These are phyloP conservation scores for Misgurnus mizolepis DNA, from an alignment of 2,113 vertebrate genomes.

Conservation along the genomic window DNA sequence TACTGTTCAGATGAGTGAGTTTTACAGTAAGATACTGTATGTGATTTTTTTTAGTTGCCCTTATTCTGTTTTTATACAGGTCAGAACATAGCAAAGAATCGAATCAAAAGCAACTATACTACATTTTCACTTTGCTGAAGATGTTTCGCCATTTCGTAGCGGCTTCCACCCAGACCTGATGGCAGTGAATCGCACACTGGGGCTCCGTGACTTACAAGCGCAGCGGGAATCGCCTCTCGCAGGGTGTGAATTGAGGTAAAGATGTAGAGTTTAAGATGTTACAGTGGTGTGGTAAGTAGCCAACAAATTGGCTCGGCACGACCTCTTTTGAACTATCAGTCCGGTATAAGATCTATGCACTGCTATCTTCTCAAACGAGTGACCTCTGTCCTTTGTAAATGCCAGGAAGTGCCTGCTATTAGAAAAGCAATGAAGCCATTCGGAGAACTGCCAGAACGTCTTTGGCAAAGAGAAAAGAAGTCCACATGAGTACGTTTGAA, in stretches of 20 bases:
- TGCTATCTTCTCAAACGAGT: background rate
- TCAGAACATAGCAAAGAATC: background rate
- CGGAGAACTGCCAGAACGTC: background rate
- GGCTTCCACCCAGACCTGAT: background rate
- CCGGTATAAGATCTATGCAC: background rate
- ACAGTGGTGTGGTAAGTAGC: constrained; percentile 16
- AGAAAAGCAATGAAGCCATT: background rate
- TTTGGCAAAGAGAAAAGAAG: background rate
- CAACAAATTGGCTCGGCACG: constrained; percentile 20
- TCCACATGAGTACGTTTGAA: background rate
- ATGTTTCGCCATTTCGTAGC: background rate
- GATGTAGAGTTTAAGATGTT: constrained; percentile 16
- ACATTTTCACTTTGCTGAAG: background rate
- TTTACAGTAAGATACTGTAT: background rate
- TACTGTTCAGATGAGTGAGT: background rate
- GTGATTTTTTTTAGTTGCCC: background rate
- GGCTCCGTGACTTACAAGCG: background rate
- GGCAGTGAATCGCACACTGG: background rate
- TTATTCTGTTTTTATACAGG: background rate
- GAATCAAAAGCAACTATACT: background rate
- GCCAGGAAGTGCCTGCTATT: constrained; percentile 22
- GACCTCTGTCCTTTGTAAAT: constrained; percentile 11
- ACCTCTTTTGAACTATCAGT: constrained; percentile 16
- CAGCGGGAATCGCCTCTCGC: background rate
- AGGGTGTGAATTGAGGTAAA: constrained; percentile 16